Conservation (phyloP, 2,888 invertebrate species). For the Amiota mariae region DNA sequence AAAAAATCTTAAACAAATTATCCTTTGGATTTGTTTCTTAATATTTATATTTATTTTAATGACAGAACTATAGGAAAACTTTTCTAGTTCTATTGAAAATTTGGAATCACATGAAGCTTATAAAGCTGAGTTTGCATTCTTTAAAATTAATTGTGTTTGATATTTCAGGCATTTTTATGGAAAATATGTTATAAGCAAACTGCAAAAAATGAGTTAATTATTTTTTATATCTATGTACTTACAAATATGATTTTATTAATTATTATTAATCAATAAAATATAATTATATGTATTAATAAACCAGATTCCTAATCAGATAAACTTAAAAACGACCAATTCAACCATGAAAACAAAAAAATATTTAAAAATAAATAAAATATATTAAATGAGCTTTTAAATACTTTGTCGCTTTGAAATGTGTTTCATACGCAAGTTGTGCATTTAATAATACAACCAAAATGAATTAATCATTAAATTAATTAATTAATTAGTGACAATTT, state of each 20-base stretch:
- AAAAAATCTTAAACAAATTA: no score
- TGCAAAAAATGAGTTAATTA: no score
- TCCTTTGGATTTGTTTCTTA: background rate
- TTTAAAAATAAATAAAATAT: conserved; percentile 42
- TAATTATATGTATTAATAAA: conserved; percentile 9
- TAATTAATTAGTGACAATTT: background rate
- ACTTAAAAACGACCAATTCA: conserved; percentile 25
- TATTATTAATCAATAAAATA: background rate
- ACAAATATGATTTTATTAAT: conserved; percentile 6
- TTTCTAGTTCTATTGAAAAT: no score
- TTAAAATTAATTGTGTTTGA: no score
- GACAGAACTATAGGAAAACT: no score
- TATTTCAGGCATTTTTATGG: no score
- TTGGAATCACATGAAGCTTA: no score
- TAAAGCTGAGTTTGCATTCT: no score
- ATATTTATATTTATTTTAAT: background rate
- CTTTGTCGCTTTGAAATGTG: conserved; percentile 66
- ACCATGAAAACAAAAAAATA: background rate
- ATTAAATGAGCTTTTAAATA: conserved; percentile 65
- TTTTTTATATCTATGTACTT: background rate
- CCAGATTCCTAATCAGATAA: background rate
- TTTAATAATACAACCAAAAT: conserved; percentile 43
- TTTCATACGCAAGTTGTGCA: conserved; percentile 63
- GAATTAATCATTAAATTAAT: background rate
- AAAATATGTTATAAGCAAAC: no score